phyloP scores from a whole-genome alignment of 2,797 vertebrate genomes.

The Anisognathus igniventris region DNA sequence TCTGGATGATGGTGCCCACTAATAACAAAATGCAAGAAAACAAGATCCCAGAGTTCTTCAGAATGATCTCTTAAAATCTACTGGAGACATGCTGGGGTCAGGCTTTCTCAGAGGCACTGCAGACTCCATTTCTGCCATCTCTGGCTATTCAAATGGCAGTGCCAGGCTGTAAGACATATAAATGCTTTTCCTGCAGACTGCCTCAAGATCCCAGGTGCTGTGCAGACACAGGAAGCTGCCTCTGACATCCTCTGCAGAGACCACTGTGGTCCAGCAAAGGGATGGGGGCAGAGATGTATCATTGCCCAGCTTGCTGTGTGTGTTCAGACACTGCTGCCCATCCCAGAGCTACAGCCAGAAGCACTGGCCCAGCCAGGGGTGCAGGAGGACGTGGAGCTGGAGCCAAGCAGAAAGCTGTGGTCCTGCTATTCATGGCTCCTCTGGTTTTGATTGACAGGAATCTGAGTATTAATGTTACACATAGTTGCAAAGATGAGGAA shows the following conservation, averaged over 20 bases:
- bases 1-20: not conserved
- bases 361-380: fast-evolving
- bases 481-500: not conserved
- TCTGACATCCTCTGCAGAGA: not conserved
- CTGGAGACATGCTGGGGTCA: not conserved
- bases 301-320: fast-evolving
- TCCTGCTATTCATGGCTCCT: fast-evolving
- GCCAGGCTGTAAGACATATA: not conserved
- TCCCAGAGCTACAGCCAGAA: not conserved
- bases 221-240: not conserved
- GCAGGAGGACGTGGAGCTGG: fast-evolving
- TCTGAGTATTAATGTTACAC: not conserved
- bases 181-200: not conserved
- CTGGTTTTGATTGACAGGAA: not conserved
- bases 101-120: not conserved
- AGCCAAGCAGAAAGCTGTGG: not conserved
- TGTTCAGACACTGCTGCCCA: not conserved
- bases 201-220: not conserved
- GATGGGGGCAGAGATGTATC: not conserved
- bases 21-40: not conserved
- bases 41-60: not conserved
- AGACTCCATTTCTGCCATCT: not conserved
- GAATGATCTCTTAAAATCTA: not conserved
- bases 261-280: not conserved
- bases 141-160: not conserved